These are phyloP conservation scores for Sebastes oblongus DNA, from an alignment of 2,797 vertebrate species.

Conservation along the genomic window DNA sequence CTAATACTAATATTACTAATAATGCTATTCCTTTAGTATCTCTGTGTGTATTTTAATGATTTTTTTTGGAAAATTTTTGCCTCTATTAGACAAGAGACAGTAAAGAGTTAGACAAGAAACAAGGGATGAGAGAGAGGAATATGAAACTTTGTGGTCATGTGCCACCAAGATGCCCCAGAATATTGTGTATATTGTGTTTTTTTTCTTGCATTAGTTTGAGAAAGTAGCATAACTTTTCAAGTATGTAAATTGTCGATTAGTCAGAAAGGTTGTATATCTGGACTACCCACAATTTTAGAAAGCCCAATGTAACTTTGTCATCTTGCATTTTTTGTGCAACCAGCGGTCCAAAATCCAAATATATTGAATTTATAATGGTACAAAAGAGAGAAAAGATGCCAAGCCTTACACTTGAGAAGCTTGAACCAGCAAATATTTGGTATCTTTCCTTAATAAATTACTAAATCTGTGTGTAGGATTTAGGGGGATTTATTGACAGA, in stretches of 20 bases:
- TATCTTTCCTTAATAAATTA: background rate
- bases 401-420: background rate
- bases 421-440: background rate
- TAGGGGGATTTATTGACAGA: too few species aligned
- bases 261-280: background rate
- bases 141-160: background rate
- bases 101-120: background rate
- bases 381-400: background rate
- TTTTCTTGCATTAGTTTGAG: background rate
- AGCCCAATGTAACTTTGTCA: background rate
- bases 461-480: background rate
- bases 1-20: background rate
- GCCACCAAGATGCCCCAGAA: background rate
- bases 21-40: background rate
- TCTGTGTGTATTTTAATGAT: background rate
- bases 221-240: background rate
- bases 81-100: background rate
- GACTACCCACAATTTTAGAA: background rate
- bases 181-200: background rate
- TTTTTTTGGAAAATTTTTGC: background rate
- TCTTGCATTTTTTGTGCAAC: background rate
- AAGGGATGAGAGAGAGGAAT: background rate
- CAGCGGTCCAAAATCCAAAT: background rate
- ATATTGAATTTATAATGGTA: background rate
- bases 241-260: background rate